phyloP scores from a whole-genome alignment of 2,797 vertebrate species.

The Simalia tracyae region DNA sequence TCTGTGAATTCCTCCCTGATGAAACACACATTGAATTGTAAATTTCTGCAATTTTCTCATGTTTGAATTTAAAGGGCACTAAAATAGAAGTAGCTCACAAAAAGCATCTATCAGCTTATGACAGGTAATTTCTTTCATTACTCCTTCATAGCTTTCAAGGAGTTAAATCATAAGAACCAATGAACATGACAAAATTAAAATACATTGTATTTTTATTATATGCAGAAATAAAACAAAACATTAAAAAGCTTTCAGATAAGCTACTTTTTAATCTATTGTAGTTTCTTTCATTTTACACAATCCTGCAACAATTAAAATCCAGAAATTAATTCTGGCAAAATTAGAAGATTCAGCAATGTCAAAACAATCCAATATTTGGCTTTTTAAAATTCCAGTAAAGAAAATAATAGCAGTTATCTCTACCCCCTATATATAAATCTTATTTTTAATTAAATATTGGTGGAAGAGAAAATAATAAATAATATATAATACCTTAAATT shows the following conservation, averaged over 20 bases:
- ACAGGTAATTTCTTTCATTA: conserved; percentile 64
- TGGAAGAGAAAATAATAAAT: conserved; percentile 42
- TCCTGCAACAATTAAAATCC: conserved; percentile 25
- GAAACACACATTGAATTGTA: conserved; percentile 85
- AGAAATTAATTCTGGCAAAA: conserved; percentile 46
- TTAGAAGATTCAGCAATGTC: conserved; percentile 22
- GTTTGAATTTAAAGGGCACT: conserved; percentile 79
- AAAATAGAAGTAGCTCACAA: conserved; percentile 71
- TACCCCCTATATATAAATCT: conserved; percentile 48
- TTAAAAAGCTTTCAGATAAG: conserved; percentile 28
- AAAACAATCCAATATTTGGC: not conserved
- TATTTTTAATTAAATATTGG: conserved; percentile 40
- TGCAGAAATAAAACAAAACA: conserved; percentile 30
- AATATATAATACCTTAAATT: conserved; percentile 42
- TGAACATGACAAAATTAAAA: conserved; percentile 28
- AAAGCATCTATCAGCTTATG: conserved; percentile 58
- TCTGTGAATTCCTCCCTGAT: conserved; percentile 81
- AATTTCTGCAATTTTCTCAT: conserved; percentile 80
- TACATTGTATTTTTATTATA: conserved; percentile 43
- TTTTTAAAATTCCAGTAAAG: not conserved
- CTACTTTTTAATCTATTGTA: conserved; percentile 18
- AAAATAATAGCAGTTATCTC: conserved; percentile 15
- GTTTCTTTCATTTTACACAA: conserved; percentile 14
- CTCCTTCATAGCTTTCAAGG: conserved; percentile 45
- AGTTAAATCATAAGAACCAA: conserved; percentile 61